phyloP scores from a whole-genome alignment of 2,113 vertebrate species.

The Lycaon pictus region DNA sequence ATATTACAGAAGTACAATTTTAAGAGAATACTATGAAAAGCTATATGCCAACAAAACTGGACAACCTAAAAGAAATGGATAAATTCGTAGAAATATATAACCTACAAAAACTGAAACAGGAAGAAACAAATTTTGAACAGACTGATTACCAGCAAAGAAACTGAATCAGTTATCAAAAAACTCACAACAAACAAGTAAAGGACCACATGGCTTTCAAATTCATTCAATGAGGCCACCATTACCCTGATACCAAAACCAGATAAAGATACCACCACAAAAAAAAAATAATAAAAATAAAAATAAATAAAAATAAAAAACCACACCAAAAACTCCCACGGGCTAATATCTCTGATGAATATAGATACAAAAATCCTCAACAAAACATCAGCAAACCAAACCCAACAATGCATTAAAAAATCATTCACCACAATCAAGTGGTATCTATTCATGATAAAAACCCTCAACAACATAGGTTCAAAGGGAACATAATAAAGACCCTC shows the following conservation, averaged over 20 bases:
- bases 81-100: background rate
- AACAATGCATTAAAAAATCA: background rate
- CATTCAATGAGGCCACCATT: background rate
- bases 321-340: too few species aligned
- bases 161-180: background rate
- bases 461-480: background rate
- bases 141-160: background rate
- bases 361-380: background rate
- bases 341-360: background rate
- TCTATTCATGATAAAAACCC: background rate
- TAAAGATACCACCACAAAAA: background rate
- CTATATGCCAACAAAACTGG: background rate
- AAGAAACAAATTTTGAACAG: background rate
- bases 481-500: background rate
- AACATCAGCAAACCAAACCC: background rate
- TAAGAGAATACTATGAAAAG: background rate
- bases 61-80: background rate
- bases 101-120: background rate
- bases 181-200: background rate
- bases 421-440: background rate
- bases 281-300: background rate
- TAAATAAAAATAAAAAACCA: too few species aligned
- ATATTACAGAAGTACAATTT: background rate
- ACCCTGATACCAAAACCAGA: background rate
- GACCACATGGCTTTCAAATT: background rate